Conservation (phyloP, 2,797 vertebrate genomes). For the Nasua narica region DNA sequence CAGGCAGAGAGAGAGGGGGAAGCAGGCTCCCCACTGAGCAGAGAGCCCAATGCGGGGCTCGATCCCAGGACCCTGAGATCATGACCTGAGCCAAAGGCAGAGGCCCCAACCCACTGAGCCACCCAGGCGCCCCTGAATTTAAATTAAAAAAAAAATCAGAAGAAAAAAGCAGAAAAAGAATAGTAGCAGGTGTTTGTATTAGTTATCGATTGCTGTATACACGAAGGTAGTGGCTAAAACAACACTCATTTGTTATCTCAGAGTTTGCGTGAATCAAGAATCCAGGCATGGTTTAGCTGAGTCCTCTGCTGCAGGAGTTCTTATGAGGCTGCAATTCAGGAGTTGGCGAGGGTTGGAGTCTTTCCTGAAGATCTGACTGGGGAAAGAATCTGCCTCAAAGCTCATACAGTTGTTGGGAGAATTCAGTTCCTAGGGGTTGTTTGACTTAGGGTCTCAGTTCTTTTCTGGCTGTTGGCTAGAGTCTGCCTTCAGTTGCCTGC, state of each 20-base stretch:
- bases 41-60: too few species aligned
- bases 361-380: neutral
- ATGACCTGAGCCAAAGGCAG: too few species aligned
- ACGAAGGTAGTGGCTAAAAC: neutral
- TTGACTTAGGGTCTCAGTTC: neutral
- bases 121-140: neutral
- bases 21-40: too few species aligned
- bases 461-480: neutral
- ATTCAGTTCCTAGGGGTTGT: neutral
- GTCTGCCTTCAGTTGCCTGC: neutral
- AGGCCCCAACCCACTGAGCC: too few species aligned
- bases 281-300: neutral
- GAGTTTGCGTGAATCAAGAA: neutral
- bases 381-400: neutral
- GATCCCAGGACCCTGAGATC: too few species aligned
- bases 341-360: neutral
- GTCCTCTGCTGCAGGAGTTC: neutral
- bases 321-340: neutral
- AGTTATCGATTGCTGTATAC: neutral
- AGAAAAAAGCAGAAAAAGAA: neutral
- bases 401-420: neutral
- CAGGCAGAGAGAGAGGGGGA: too few species aligned
- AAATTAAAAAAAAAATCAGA: neutral
- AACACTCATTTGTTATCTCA: neutral
- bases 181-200: neutral